Evolutionary conservation across 1,140 invertebrate genomes (phyloP).

Genomic region (Pseudomyrmex cubaensis): DNA sequence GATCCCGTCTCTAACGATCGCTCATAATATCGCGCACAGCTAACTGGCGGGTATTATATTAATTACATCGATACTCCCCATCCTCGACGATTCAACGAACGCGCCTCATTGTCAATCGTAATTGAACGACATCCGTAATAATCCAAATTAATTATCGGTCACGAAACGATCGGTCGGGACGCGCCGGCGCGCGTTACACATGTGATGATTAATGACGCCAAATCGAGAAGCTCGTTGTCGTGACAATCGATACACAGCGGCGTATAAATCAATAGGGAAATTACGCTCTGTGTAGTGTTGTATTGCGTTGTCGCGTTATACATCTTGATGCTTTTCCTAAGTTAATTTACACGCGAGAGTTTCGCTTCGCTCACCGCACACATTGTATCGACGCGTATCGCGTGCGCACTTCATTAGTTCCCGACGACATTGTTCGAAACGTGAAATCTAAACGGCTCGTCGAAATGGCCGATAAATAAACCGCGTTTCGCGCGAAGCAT

Average conservation of each 20-base stretch:
- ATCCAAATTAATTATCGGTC: slow-evolving; percentile 50
- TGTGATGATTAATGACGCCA: slow-evolving; percentile 44
- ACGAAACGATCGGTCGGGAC: slow-evolving; percentile 2
- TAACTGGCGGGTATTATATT: slow-evolving; percentile 45
- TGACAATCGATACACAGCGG: not conserved
- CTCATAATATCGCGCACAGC: not conserved
- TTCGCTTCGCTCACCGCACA: not conserved
- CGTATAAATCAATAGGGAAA: slow-evolving; percentile 6
- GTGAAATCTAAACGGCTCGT: slow-evolving; percentile 17
- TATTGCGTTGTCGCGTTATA: not conserved
- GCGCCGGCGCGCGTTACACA: no score
- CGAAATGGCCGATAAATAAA: slow-evolving; percentile 43
- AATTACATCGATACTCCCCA: slow-evolving; percentile 42
- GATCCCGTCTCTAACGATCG: slow-evolving; percentile 46
- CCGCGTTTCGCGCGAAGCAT: not conserved
- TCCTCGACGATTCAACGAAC: slow-evolving; percentile 31
- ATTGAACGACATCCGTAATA: slow-evolving; percentile 43
- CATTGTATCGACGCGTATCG: slow-evolving; percentile 1
- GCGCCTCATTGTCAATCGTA: slow-evolving; percentile 38
- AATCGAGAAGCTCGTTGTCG: slow-evolving; percentile 26
- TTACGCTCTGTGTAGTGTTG: not conserved
- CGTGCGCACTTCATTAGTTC: not conserved
- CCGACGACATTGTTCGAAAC: slow-evolving; percentile 26
- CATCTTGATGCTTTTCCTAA: slow-evolving; percentile 9
- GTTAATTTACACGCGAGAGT: slow-evolving; percentile 29